Conservation (phyloP, 1,140 invertebrate genomes). For the Drepana arcuata region DNA sequence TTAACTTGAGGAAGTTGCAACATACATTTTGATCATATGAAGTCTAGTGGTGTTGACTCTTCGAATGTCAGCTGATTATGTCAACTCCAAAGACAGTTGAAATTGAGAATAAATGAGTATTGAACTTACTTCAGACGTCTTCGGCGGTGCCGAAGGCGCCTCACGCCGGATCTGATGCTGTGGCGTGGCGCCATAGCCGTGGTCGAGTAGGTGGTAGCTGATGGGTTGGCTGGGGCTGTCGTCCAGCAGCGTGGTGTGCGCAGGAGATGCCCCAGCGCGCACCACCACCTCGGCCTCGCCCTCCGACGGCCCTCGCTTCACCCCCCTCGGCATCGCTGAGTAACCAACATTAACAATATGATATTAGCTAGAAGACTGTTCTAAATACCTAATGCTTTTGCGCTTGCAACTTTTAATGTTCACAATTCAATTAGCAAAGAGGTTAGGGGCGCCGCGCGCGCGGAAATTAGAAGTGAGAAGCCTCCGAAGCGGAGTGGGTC, state of each 20-base stretch:
- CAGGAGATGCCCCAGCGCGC: slow-evolving; percentile 58
- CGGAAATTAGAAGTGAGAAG: slow-evolving; percentile 59
- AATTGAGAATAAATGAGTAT: background rate
- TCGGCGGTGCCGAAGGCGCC: slow-evolving; percentile 64
- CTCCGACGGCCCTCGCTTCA: slow-evolving; percentile 67
- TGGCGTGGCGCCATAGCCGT: slow-evolving; percentile 87
- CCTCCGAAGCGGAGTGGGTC: slow-evolving; percentile 57
- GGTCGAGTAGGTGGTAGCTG: slow-evolving; percentile 85
- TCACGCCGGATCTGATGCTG: slow-evolving; percentile 79
- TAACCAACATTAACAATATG: too few species aligned
- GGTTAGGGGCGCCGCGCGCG: slow-evolving; percentile 68
- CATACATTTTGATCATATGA: too few species aligned
- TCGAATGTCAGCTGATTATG: too few species aligned
- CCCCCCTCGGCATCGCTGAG: slow-evolving; percentile 72
- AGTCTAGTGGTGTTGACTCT: too few species aligned
- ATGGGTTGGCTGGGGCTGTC: slow-evolving; percentile 70
- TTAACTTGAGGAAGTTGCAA: too few species aligned
- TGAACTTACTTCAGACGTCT: slow-evolving; percentile 66
- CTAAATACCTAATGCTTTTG: too few species aligned
- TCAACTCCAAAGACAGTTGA: too few species aligned
- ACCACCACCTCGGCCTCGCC: slow-evolving; percentile 63
- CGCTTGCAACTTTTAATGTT: too few species aligned
- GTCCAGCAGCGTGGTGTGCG: slow-evolving; percentile 57
- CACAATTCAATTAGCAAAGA: slow-evolving; percentile 66
- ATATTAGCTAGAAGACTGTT: too few species aligned